Conservation (phyloP, 2,113 vertebrate genomes). For the Bufo bufo region DNA sequence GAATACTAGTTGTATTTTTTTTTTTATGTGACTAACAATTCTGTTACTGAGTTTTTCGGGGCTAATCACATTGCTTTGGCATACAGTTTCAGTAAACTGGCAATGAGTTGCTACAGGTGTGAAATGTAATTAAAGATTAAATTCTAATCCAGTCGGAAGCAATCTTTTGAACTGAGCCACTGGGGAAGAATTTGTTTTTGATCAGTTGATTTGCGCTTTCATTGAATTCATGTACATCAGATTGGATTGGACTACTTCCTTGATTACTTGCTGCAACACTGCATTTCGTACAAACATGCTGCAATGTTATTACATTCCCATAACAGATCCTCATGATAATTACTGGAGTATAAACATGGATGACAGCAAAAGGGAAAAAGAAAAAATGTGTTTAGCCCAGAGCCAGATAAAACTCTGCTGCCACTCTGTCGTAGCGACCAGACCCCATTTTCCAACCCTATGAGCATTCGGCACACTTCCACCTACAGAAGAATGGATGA, state of each 20-base stretch:
- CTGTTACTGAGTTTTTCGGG: not conserved
- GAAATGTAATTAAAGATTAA: not conserved
- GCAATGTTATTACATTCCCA: not conserved
- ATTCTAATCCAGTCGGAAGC: not conserved
- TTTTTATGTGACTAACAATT: not conserved
- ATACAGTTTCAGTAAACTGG: no score
- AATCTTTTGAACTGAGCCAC: not conserved
- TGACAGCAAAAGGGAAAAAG: not conserved
- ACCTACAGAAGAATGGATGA: no score
- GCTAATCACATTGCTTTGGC: not conserved
- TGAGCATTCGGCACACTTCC: no score
- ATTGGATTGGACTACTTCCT: not conserved
- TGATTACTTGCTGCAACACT: slow-evolving; percentile 4
- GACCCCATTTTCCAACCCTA: no score
- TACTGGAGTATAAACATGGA: not conserved
- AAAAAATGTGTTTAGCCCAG: not conserved
- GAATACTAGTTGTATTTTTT: no score
- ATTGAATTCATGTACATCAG: not conserved
- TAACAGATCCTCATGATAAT: not conserved
- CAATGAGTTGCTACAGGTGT: slow-evolving; percentile 1
- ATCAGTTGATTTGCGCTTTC: slow-evolving; percentile 1
- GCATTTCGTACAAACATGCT: not conserved
- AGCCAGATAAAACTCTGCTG: no score
- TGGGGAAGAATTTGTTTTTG: not conserved
- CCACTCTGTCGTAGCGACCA: no score